A percentile compares a stretch with the other conserved stretches of the same genome.
phyloP scores from a whole-genome alignment of 2,113 vertebrate species.

The Crotophaga sulcirostris region DNA sequence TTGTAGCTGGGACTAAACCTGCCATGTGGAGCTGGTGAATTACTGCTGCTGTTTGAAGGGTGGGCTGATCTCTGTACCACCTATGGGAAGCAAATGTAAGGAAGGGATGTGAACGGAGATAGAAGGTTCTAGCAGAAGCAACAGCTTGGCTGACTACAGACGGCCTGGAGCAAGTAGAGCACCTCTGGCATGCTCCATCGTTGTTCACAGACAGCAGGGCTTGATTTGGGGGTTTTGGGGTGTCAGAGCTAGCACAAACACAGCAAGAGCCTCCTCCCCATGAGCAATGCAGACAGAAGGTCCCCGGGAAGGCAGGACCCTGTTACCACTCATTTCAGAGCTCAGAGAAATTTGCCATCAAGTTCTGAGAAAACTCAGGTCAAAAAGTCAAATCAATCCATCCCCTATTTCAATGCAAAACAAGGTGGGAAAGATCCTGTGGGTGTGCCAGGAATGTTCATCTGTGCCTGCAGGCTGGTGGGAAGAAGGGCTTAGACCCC shows the following conservation, averaged over 20 bases:
- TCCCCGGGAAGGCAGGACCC: background rate
- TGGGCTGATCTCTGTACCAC: background rate
- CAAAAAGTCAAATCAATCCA: background rate
- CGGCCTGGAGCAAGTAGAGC: background rate
- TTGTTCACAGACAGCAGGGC: background rate
- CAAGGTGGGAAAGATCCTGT: background rate
- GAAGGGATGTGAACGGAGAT: background rate
- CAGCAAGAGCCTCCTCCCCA: background rate
- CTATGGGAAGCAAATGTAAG: rapidly evolving
- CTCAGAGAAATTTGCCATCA: background rate
- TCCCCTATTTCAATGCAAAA: background rate
- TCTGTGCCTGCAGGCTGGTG: background rate
- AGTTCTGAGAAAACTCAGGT: background rate
- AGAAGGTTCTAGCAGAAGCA: background rate
- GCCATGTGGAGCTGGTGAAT: background rate
- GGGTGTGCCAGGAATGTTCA: background rate
- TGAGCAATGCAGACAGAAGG: background rate
- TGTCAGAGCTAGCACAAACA: background rate
- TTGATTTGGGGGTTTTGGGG: background rate
- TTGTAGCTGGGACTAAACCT: background rate
- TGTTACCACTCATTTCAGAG: background rate
- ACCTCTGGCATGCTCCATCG: background rate
- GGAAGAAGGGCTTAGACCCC: background rate
- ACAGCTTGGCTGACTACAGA: background rate
- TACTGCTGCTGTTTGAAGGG: background rate